Evolutionary conservation across 2,888 invertebrate species (phyloP), one percentile per base, ranked within the genome.

Genomic region (Monopis laevigella): DNA sequence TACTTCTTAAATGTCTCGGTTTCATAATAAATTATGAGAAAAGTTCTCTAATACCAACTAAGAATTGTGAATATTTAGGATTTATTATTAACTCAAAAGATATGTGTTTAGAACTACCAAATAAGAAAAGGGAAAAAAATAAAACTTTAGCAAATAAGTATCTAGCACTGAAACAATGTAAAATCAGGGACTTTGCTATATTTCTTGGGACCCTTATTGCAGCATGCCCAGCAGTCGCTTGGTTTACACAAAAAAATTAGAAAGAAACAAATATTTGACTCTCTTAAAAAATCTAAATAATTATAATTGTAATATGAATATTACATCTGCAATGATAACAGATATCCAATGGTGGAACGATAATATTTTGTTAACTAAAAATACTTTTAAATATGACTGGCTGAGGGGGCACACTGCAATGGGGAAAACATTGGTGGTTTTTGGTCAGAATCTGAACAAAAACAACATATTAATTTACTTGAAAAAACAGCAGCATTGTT

Each of bases 381-480:
- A 42, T 14, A 11, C 18, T n/a, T 32, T 41, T 19, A 29, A 24
- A 18, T 8, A 17, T 2, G 19, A n/a, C 16, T 11, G 19, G 19
- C 39, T 19, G 24, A 39, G 42, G 42, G 42, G 7, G 24, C 19
- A 2, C 11, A 24, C 7, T 42, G 39, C 21, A 21, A 29, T 24
- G 16, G 16, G 7, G 12, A 42, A 30, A 38, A 36, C 6, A 6
- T 27, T 2, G 17, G 24, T 30, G 42, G 42, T 14, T 39, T 42
- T 21, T 42, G 42, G 42, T 19, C 13, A 10, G 13, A 38, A 10
- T 10, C 7, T 13, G 42, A 42, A 7, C 4, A 26, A 16, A 5
- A 29, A 24, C 6, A 38, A 2, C 42, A 42, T 30, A 42, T 42
- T 19, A 42, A 42, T 24, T 38, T 29, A 13, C 28, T 42, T 5